Base-by-base conservation (phyloP, 2,113 vertebrate genomes). In the Saimiri boliviensis region DNA sequence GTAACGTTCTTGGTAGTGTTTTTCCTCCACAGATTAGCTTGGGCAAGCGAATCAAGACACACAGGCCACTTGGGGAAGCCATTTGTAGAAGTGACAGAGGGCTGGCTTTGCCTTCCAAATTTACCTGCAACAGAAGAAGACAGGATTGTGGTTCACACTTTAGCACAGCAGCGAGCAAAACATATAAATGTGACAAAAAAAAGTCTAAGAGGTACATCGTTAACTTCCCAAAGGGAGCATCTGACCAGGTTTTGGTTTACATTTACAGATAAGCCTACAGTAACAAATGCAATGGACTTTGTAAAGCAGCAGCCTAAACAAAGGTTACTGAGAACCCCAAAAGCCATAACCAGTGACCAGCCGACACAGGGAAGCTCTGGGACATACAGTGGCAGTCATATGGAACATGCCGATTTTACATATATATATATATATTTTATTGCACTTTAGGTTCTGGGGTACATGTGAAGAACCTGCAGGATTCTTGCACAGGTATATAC, bases 11-110 rank as follows among this genome's bases (percentile, higher is more conserved):
- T 2, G 99, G 99, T 70, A 99, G 94, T 32, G 97, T 77, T 95
- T 97, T 98, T 97, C 98, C 98, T 21, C 94, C 84, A 27, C 70
- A 77, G 45, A 98, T 98, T 84, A 99, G 98, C 32, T 97, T 98
- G 93, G 99, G 98, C 98, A 99, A 98, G 83, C 99, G 98, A 97
- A 99, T 97, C 86, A 99, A 98, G 88, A 99, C 40, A 60, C 99
- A 99, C 81, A 99, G 98, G 37, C 99, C 99, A 0, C 99, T 99
- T 81, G 98, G 99, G 0, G 99, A 99, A 80, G 99, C 99, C 98
- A 99, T 98, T 97, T 99, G 99, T 60, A 99, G 98, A 66, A 99
- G 98, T 56, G 99, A 99, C 16, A 99, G 99, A 1, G 98, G 98
- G 12, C 98, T 99, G 13, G 98, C 91, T 91, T 98, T 99, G 91